These are phyloP conservation scores for Tetanocera ferruginea DNA, from an alignment of 2,888 invertebrate species.

Conservation along the genomic window DNA sequence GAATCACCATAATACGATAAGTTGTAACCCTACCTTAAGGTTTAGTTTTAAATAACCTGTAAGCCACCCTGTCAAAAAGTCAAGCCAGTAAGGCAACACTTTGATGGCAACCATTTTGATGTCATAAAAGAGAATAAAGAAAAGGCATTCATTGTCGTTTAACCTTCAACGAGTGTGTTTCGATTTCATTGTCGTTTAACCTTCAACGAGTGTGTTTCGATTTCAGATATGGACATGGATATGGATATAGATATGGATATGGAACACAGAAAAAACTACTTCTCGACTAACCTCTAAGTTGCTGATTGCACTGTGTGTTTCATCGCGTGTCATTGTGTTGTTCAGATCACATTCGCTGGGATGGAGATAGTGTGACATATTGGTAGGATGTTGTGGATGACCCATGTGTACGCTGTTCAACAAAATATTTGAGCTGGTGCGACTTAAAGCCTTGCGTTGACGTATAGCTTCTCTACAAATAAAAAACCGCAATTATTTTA, in stretches of 20 bases:
- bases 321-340: conserved; percentile 66
- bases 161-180: too few relatives aligned
- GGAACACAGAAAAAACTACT: not conserved
- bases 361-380: conserved; percentile 71
- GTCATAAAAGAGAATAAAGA: too few relatives aligned
- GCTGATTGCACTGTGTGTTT: conserved; percentile 69
- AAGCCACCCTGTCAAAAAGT: too few relatives aligned
- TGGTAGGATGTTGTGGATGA: conserved; percentile 80
- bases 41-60: too few relatives aligned
- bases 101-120: too few relatives aligned
- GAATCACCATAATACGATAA: too few relatives aligned
- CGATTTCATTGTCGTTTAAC: too few relatives aligned
- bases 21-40: too few relatives aligned
- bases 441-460: conserved; percentile 84
- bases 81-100: too few relatives aligned
- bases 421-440: conserved; percentile 89
- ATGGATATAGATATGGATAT: not conserved
- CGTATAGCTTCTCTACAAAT: conserved; percentile 80
- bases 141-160: too few relatives aligned
- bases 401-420: conserved; percentile 88
- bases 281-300: conserved; percentile 66
- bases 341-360: conserved; percentile 74
- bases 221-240: too few relatives aligned
- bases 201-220: too few relatives aligned
- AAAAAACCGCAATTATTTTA: conserved; percentile 11